phyloP scores from a whole-genome alignment of 2,797 vertebrate species.

The Trachurus trachurus region DNA sequence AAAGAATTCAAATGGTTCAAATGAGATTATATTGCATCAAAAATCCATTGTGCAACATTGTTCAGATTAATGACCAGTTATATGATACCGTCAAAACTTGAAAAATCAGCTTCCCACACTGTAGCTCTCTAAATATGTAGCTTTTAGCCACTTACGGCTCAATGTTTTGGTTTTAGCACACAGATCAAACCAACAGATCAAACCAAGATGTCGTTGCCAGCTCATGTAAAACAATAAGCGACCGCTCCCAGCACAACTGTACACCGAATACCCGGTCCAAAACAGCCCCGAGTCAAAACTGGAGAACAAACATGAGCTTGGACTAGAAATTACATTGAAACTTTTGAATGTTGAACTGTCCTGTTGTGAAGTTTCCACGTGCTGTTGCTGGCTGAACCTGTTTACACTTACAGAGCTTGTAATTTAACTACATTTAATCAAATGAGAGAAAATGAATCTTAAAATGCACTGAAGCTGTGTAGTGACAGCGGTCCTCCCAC shows the following conservation, averaged over 20 bases:
- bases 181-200: neutral
- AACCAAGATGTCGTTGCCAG: slow-evolving; percentile 9
- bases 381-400: slow-evolving; percentile 45
- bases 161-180: slow-evolving; percentile 2
- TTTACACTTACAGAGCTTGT: slow-evolving; percentile 21
- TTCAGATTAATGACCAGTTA: slow-evolving; percentile 11
- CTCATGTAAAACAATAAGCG: slow-evolving; percentile 1
- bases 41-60: slow-evolving; percentile 18
- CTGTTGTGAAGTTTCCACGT: slow-evolving; percentile 18
- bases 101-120: slow-evolving; percentile 21
- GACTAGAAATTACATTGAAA: slow-evolving; percentile 22
- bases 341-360: slow-evolving; percentile 23
- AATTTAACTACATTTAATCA: slow-evolving; percentile 11
- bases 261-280: neutral
- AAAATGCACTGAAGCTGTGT: neutral
- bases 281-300: neutral
- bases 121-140: neutral
- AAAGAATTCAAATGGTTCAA: neutral
- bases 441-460: slow-evolving; percentile 7
- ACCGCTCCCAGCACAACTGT: slow-evolving; percentile 11
- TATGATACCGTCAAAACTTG: neutral
- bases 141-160: neutral
- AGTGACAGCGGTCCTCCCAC: slow-evolving; percentile 25
- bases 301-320: slow-evolving; percentile 10
- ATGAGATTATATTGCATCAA: slow-evolving; percentile 10